Conservation (phyloP, 1,140 invertebrate genomes). For the Medauroidea extradentata region DNA sequence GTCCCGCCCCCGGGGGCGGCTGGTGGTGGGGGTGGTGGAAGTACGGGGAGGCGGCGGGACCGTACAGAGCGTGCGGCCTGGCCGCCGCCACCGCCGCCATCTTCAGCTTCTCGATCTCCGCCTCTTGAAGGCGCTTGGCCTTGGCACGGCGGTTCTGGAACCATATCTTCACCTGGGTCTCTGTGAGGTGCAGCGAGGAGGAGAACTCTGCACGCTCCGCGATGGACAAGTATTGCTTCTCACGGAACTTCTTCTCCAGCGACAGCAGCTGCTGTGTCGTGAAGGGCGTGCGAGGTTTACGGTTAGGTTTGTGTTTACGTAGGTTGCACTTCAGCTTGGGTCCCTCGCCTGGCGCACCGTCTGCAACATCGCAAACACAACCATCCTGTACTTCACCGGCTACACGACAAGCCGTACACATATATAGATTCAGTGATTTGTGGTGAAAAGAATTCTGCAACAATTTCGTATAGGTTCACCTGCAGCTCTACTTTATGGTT, state of each 20-base stretch:
- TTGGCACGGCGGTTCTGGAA: constrained; percentile 95
- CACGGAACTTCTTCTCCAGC: constrained; percentile 92
- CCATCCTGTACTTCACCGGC: neutral
- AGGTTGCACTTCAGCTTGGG: constrained; percentile 78
- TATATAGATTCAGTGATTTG: no score
- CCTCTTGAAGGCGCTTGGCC: constrained; percentile 90
- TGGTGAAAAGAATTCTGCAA: no score
- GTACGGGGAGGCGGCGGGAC: neutral
- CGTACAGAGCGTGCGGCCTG: constrained; percentile 38
- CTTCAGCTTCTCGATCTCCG: constrained; percentile 85
- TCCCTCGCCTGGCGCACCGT: neutral
- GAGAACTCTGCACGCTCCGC: constrained; percentile 96
- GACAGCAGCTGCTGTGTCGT: constrained; percentile 92
- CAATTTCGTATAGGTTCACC: no score
- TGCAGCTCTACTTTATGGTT: no score
- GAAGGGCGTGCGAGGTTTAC: constrained; percentile 96
- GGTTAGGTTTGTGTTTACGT: constrained; percentile 91
- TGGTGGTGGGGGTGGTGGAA: constrained; percentile 7
- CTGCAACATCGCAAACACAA: neutral
- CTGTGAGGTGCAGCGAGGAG: constrained; percentile 86
- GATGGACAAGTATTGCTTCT: constrained; percentile 95
- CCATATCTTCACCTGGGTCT: constrained; percentile 97
- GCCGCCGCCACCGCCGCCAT: constrained; percentile 57
- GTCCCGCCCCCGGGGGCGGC: neutral
- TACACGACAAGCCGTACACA: no score